Percentiles rank a stretch among this genome's conserved stretches.
These are phyloP conservation scores for Eupithecia inturbata DNA, from an alignment of 2,888 invertebrate genomes.

Conservation along the genomic window DNA sequence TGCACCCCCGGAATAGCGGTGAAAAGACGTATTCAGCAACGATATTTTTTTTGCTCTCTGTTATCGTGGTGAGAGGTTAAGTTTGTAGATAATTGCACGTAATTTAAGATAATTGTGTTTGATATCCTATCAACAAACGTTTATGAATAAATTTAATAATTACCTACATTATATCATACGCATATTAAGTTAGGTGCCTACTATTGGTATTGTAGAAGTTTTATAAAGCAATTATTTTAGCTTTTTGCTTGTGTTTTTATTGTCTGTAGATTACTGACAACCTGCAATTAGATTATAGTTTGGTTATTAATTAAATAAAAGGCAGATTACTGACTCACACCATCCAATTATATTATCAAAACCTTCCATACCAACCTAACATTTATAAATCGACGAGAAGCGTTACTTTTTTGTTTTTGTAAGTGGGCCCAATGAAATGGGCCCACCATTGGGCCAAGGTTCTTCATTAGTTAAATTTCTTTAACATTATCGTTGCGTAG, in stretches of 20 bases:
- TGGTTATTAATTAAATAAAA: not conserved
- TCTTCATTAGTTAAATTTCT: constrained; percentile 36
- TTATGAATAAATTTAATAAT: not conserved
- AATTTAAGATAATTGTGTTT: not conserved
- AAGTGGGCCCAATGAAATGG: not conserved
- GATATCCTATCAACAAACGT: not conserved
- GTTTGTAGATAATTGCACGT: not conserved
- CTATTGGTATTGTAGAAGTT: not conserved
- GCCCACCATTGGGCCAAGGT: not conserved
- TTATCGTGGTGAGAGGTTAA: too few relatives aligned
- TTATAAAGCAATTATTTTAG: not conserved
- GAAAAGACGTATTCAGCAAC: not conserved
- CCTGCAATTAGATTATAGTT: not conserved
- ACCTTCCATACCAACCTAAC: not conserved
- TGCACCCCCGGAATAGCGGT: constrained; percentile 25
- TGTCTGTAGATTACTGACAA: not conserved
- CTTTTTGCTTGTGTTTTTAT: not conserved
- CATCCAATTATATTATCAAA: not conserved
- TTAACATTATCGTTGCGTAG: constrained; percentile 54
- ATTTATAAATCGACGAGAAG: not conserved
- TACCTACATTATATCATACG: not conserved
- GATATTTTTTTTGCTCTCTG: not conserved
- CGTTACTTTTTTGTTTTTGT: not conserved
- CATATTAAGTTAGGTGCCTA: not conserved
- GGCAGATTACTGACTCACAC: not conserved